Percentiles rank a stretch among this genome's conserved stretches.
Evolutionary conservation across 2,113 vertebrate species (phyloP).

Genomic region (Pachyramphus minor): DNA sequence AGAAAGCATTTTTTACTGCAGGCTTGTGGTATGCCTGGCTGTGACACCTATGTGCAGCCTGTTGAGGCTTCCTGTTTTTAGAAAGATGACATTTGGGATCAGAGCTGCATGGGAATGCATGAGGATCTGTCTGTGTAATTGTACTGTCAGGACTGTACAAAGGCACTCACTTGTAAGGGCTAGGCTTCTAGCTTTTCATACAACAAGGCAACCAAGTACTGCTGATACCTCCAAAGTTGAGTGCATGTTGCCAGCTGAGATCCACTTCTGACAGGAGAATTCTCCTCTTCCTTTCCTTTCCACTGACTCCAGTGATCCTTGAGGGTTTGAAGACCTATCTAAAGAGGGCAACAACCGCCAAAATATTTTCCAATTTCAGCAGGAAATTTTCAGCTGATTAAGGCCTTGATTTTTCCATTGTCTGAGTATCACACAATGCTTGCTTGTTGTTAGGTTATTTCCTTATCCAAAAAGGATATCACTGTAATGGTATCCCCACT

Average conservation of each 20-base stretch:
- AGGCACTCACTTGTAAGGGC: background rate
- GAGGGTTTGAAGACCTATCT: background rate
- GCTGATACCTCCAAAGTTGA: background rate
- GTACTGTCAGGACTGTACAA: background rate
- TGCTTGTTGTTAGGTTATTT: background rate
- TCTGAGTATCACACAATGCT: background rate
- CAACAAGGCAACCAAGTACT: background rate
- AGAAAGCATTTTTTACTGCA: background rate
- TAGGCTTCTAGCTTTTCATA: background rate
- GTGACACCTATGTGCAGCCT: background rate
- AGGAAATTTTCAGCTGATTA: background rate
- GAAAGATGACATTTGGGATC: background rate
- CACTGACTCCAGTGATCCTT: fast-evolving
- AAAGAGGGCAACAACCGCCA: background rate
- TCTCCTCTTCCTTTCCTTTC: background rate
- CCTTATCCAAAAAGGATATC: background rate
- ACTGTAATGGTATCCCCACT: background rate
- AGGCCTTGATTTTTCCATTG: background rate
- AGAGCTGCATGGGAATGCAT: background rate
- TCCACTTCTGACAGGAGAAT: background rate
- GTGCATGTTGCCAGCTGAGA: background rate
- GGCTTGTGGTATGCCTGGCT: background rate
- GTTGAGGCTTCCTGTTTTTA: background rate
- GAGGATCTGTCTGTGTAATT: background rate
- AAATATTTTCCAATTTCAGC: background rate